Percentiles rank a stretch among this genome's conserved stretches.
Conservation (phyloP, 1,140 invertebrate genomes). For the Contarinia nasturtii region DNA sequence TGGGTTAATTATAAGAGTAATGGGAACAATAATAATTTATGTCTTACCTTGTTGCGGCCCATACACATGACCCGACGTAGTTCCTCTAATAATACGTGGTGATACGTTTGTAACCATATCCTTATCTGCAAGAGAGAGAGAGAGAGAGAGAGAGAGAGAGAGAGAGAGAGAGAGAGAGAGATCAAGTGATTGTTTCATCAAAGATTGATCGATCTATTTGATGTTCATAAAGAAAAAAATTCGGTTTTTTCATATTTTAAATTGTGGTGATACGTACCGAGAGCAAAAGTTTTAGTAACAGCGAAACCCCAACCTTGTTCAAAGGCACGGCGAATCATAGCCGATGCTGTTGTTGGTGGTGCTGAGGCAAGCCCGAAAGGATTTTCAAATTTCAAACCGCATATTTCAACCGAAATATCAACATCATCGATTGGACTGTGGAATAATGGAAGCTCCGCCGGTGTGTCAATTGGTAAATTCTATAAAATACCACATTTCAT, state of each 20-base stretch:
- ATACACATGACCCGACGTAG: constrained; percentile 75
- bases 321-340: constrained; percentile 90
- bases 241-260: too few relatives aligned
- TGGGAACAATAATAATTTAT: too few relatives aligned
- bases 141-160: constrained; percentile 3
- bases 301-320: constrained; percentile 93
- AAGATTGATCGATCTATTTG: background rate
- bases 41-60: constrained; percentile 92
- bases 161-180: constrained; percentile 3
- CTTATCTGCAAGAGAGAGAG: too few relatives aligned
- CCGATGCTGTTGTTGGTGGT: constrained; percentile 79
- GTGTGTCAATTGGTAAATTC: constrained; percentile 36
- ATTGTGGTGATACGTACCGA: constrained; percentile 43
- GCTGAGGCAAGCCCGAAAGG: constrained; percentile 95
- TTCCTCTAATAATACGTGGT: constrained; percentile 84
- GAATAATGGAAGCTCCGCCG: constrained; percentile 72
- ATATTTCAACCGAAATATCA: constrained; percentile 79
- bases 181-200: background rate
- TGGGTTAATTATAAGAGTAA: too few relatives aligned
- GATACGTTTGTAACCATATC: constrained; percentile 93
- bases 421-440: constrained; percentile 85
- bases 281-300: constrained; percentile 87
- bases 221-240: background rate
- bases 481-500: constrained; percentile 25
- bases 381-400: constrained; percentile 86